Conservation (phyloP, 2,888 invertebrate species). For the Atethmia centrago region DNA sequence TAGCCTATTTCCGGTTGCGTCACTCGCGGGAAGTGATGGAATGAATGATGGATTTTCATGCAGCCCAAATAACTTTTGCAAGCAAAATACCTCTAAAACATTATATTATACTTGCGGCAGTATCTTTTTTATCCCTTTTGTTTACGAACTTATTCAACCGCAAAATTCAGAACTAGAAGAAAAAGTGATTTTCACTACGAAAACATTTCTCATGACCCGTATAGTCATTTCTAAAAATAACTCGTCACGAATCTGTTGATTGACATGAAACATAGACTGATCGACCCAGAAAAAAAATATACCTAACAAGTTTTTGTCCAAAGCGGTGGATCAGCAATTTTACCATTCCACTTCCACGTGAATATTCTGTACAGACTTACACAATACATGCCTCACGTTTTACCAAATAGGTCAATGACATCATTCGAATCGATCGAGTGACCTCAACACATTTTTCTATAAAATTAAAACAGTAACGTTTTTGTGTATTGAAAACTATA, state of each 20-base stretch:
- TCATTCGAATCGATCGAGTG: constrained; percentile 25
- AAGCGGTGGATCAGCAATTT: background rate
- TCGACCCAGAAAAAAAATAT: constrained; percentile 6
- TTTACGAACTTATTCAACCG: background rate
- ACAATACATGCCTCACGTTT: constrained; percentile 5
- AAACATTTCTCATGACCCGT: background rate
- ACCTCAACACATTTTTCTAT: constrained; percentile 19
- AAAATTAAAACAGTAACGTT: constrained; percentile 1
- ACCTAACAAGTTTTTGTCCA: background rate
- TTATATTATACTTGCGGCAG: background rate
- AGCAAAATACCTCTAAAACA: background rate
- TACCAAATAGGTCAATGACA: constrained; percentile 48
- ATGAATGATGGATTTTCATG: constrained; percentile 18
- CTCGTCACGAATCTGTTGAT: constrained; percentile 17
- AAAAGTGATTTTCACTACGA: background rate
- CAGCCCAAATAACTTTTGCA: constrained; percentile 1
- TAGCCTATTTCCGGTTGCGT: constrained; percentile 14
- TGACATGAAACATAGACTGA: constrained; percentile 17
- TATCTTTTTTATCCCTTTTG: background rate
- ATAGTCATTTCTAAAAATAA: constrained; percentile 22
- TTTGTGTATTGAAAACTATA: background rate
- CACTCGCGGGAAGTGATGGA: constrained; percentile 20
- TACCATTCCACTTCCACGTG: constrained; percentile 2
- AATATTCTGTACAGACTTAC: background rate
- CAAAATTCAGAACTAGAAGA: background rate